Evolutionary conservation across 2,888 invertebrate genomes (phyloP).

Genomic region (Allolobophora icterica): DNA sequence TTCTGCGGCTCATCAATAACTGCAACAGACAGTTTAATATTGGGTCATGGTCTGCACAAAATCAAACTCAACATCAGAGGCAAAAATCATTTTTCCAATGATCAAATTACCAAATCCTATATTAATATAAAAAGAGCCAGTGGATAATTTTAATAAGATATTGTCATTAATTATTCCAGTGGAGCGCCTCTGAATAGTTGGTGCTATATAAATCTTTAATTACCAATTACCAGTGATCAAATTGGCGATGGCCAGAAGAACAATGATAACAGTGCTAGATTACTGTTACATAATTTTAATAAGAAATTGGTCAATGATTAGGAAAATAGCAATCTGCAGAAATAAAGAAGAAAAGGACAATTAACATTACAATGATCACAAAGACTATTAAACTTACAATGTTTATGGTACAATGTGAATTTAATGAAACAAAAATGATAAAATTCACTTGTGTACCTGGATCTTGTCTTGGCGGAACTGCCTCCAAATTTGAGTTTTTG

Average conservation of each 20-base stretch:
- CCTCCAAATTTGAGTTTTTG: background rate
- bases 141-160: background rate
- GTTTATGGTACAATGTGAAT: background rate
- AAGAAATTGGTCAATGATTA: background rate
- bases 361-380: background rate
- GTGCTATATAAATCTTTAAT: too few species aligned
- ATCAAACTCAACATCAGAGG: background rate
- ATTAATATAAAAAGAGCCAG: background rate
- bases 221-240: too few species aligned
- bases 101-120: background rate
- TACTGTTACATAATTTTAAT: background rate
- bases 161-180: too few species aligned
- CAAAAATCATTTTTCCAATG: background rate
- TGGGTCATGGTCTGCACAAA: background rate
- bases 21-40: slow-evolving; percentile 1
- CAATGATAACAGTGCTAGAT: background rate
- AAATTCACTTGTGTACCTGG: background rate
- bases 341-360: background rate
- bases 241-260: background rate
- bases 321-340: too few species aligned
- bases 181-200: too few species aligned
- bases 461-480: background rate
- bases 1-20: background rate
- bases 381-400: background rate
- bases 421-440: background rate